Evolutionary conservation across 2,888 invertebrate species (phyloP), one percentile per base, ranked within the genome.

Genomic region (Heliconius sara): DNA sequence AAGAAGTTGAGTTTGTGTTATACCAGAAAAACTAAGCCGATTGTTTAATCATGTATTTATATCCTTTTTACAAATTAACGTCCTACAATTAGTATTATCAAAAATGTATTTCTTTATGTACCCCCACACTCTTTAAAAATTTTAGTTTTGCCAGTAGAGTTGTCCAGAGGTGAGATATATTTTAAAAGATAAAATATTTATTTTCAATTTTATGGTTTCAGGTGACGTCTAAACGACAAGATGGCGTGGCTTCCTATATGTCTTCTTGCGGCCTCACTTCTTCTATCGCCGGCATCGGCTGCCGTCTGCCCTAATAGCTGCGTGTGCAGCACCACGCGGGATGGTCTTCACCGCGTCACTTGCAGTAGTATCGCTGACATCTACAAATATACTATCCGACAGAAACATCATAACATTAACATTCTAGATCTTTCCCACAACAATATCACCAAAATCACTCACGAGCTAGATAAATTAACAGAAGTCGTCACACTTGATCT

Each of bases 311-410:
- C 96, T 25, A 92, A 95, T 77, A 88, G 92, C 84, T 96, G 96
- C 86, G 90, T 92, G 74, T 96, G 96, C 87, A 96, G 96, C 82
- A 95, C 96, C 60, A 96, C 96, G 30, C 96, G 97, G n/a, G 97
- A 97, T 88, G 95, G 96, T 74, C 96, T 97, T 83, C 96, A 97
- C 60, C 95, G 97, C 81, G 95, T 96, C 52, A 96, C 96, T 82
- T 96, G 96, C 88, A 96, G 96, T 79, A 94, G 96, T 77, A 97
- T 98, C 86, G 97, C 97, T 83, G 97, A 98, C 71, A 96, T 98
- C 16, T 97, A 98, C 91, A 98, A 96, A 86, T 95, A 92, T 85
- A 94, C 92, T 66, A 90, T 94, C 72, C 91, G 91, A 65, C 92
- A 93, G 84, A 95, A 93, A 86, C 95, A 95, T 88, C 94, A 95